Conservation (phyloP, 92 coral and sea anemone genomes). For the Epizoanthus scotinus region DNA sequence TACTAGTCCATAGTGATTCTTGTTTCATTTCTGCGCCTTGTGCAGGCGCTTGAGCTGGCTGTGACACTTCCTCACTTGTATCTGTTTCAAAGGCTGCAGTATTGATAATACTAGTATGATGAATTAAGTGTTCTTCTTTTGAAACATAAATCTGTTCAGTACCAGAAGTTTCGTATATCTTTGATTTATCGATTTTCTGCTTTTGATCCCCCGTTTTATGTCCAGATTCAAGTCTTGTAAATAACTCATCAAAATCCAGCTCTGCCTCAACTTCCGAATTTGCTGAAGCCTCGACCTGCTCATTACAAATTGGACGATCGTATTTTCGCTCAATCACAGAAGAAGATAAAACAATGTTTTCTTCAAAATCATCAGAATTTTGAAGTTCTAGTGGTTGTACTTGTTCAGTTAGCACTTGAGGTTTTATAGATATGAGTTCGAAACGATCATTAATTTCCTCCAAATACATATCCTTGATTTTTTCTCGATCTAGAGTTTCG, state of each 20-base stretch:
- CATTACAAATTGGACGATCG: constrained; percentile 7
- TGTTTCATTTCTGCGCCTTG: too few species aligned
- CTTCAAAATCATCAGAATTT: background rate
- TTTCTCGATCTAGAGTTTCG: constrained; percentile 27
- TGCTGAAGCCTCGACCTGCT: constrained; percentile 1
- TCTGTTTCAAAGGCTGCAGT: too few species aligned
- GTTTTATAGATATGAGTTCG: constrained; percentile 21
- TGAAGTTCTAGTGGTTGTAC: constrained; percentile 2
- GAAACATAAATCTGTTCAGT: too few species aligned
- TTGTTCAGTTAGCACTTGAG: constrained; percentile 8
- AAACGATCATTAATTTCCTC: constrained; percentile 16
- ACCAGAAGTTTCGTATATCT: too few species aligned
- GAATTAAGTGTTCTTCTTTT: too few species aligned
- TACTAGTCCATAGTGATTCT: too few species aligned
- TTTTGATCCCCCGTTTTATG: background rate
- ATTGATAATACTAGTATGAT: too few species aligned
- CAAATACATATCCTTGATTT: constrained; percentile 11
- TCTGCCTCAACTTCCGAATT: constrained; percentile 7
- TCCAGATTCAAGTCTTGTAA: constrained; percentile 7
- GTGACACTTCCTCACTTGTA: too few species aligned
- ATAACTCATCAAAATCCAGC: constrained; percentile 26
- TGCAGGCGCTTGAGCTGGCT: too few species aligned
- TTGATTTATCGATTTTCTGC: too few species aligned
- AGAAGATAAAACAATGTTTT: background rate
- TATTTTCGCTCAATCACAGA: background rate